Conservation (phyloP, 2,888 invertebrate species). For the Apamea epomidion region DNA sequence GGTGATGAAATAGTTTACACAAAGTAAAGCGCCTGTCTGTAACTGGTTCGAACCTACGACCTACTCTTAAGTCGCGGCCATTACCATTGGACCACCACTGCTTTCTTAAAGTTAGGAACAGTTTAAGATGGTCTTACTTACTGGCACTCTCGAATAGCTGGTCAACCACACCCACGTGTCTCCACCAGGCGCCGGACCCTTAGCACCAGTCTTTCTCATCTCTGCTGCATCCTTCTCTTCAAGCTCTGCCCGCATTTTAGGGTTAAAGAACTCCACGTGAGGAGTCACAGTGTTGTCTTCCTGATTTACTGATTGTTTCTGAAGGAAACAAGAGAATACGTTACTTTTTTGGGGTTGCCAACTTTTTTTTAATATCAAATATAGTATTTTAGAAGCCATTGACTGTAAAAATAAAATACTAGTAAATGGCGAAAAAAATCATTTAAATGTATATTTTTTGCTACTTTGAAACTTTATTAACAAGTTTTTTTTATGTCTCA, state of each 20-base stretch:
- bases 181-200: constrained; percentile 93
- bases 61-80: no score
- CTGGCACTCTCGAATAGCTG: constrained; percentile 96
- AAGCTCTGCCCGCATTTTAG: constrained; percentile 92
- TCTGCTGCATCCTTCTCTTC: constrained; percentile 92
- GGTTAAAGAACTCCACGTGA: constrained; percentile 94
- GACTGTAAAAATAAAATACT: not conserved
- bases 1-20: no score
- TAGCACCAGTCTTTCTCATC: constrained; percentile 91
- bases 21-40: no score
- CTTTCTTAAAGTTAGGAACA: no score
- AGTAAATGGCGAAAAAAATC: not conserved
- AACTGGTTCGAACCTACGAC: no score
- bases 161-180: constrained; percentile 97
- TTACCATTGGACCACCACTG: no score
- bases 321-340: constrained; percentile 12
- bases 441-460: no score
- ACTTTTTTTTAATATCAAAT: not conserved
- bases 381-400: no score
- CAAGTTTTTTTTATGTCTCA: not conserved
- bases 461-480: no score
- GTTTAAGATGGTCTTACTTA: constrained; percentile 78
- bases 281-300: constrained; percentile 90
- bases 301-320: constrained; percentile 85
- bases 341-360: not conserved